Evolutionary conservation across 2,113 vertebrate species (phyloP), one percentile per base, ranked within the genome.

Genomic region (Microcebus lehilahytsara): DNA sequence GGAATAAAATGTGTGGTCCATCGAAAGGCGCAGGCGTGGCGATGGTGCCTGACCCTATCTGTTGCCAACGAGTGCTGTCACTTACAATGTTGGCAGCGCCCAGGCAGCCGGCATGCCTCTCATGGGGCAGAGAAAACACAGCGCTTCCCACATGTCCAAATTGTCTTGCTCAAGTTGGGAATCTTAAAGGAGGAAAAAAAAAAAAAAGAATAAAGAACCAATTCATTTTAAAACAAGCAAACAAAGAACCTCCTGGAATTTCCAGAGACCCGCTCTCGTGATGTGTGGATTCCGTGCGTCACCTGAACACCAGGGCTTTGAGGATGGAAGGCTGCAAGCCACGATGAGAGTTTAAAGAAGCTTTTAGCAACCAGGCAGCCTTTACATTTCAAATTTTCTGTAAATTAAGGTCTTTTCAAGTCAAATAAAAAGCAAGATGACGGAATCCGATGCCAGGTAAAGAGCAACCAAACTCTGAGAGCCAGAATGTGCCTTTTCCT

Each of bases 261-360:
- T 92, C 67, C 53, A 14, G 72, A 96, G 67, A 67, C 19, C 49
- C 51, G 96, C 85, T 97, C 53, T 80, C 79, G 53, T 98, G 98
- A 98, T 97, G 58, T 97, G 98, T 97, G 97, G 98, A 97, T 25
- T 51, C 97, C 87, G 96, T 98, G 96, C 90, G 98, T 98, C 98
- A 98, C 98, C 94, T 95, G 62, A 98, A 97, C 98, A 94, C 98
- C 97, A 85, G 0, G 9, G 95, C 96, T 96, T 4, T 9, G 56
- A 96, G 97, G 98, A 98, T 98, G 81, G 89, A 98, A 98, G 95
- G 97, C 98, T 97, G 97, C 97, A 97, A 98, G 95, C 96, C 97
- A 98, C 97, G 97, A 90, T 95, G 96, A 93, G 97, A 96, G 62
- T 97, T 98, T 97, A 98, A 98, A 98, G 97, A 95, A 23, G 34